phyloP scores from a whole-genome alignment of 1,140 invertebrate genomes.

The Andricus grossulariae region DNA sequence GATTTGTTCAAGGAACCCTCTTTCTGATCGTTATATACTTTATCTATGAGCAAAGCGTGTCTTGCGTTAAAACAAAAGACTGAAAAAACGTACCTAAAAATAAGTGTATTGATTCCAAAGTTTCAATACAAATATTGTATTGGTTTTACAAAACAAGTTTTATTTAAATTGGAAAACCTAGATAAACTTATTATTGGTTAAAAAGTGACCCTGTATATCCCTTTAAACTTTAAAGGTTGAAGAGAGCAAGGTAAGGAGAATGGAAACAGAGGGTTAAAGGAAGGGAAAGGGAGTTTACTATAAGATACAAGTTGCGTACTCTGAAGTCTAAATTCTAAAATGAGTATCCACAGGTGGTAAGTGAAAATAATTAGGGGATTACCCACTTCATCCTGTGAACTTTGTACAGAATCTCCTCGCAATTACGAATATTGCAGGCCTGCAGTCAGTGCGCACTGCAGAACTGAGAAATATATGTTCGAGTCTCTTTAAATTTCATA shows the following conservation, averaged over 20 bases:
- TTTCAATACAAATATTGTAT: too few relatives aligned
- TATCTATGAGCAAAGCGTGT: too few relatives aligned
- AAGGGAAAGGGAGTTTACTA: constrained; percentile 7
- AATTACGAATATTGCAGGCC: constrained; percentile 20
- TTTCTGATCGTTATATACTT: too few relatives aligned
- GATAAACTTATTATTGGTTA: too few relatives aligned
- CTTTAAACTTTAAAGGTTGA: background rate
- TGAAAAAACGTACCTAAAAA: too few relatives aligned
- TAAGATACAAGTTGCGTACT: constrained; percentile 7
- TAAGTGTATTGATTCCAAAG: too few relatives aligned
- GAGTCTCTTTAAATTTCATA: constrained; percentile 17
- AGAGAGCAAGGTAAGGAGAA: background rate
- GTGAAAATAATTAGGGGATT: constrained; percentile 28
- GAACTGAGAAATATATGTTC: constrained; percentile 6
- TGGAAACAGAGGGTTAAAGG: background rate
- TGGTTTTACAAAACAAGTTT: too few relatives aligned
- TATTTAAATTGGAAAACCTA: too few relatives aligned
- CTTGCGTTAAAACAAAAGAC: too few relatives aligned
- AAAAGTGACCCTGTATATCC: background rate
- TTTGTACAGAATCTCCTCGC: background rate
- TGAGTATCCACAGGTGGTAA: constrained; percentile 5
- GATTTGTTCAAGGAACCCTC: too few relatives aligned
- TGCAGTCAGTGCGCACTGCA: constrained; percentile 16
- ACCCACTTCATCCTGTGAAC: constrained; percentile 16
- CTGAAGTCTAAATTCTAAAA: constrained; percentile 20